These are phyloP conservation scores for Deroptyus accipitrinus DNA, from an alignment of 2,113 vertebrate species.

Conservation along the genomic window DNA sequence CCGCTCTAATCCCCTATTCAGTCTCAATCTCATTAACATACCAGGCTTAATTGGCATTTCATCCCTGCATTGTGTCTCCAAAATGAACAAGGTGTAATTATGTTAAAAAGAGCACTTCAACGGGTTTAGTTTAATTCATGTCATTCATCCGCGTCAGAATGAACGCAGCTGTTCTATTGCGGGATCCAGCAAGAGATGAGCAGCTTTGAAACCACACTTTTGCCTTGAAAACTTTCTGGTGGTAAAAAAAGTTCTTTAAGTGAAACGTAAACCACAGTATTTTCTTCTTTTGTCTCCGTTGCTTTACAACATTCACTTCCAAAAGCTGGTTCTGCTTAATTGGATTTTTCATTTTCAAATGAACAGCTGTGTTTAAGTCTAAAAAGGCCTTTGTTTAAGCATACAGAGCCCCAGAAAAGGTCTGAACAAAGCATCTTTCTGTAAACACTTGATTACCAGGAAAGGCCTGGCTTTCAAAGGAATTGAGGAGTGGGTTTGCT, in stretches of 20 bases:
- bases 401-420: slow-evolving; percentile 72
- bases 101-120: slow-evolving; percentile 71
- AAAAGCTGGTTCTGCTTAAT: slow-evolving; percentile 79
- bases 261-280: slow-evolving; percentile 73
- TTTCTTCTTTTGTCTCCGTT: slow-evolving; percentile 74
- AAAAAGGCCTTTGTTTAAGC: slow-evolving; percentile 80
- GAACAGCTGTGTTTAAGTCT: slow-evolving; percentile 84
- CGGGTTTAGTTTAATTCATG: slow-evolving; percentile 62
- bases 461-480: slow-evolving; percentile 67
- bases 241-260: slow-evolving; percentile 75
- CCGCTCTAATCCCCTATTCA: slow-evolving; percentile 74
- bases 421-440: slow-evolving; percentile 74
- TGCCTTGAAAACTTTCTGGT: slow-evolving; percentile 68
- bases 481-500: background rate
- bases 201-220: slow-evolving; percentile 71
- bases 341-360: slow-evolving; percentile 79
- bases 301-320: slow-evolving; percentile 76
- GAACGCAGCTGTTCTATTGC: slow-evolving; percentile 79
- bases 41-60: slow-evolving; percentile 80
- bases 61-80: slow-evolving; percentile 77
- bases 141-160: slow-evolving; percentile 78
- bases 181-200: slow-evolving; percentile 60
- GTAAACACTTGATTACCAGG: slow-evolving; percentile 76
- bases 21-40: slow-evolving; percentile 73
- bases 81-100: slow-evolving; percentile 81